Evolutionary conservation across 2,113 vertebrate species (phyloP).

Genomic region (Oncorhynchus gorbuscha): DNA sequence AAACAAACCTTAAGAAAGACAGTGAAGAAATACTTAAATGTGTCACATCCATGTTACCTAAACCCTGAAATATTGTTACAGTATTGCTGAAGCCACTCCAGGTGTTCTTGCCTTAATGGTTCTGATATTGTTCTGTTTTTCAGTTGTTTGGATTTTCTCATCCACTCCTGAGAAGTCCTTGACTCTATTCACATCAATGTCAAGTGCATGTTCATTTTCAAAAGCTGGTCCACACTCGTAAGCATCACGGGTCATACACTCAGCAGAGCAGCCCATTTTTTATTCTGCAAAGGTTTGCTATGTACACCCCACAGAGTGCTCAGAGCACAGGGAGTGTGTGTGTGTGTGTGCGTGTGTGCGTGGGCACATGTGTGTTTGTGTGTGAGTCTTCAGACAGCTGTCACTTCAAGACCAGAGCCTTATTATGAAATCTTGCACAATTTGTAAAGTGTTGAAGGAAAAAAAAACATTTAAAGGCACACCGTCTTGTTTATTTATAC

Average conservation of each 20-base stretch:
- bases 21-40: conserved; percentile 73
- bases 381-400: conserved; percentile 85
- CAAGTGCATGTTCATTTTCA: conserved; percentile 73
- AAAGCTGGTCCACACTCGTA: conserved; percentile 68
- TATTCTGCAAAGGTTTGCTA: conserved; percentile 70
- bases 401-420: conserved; percentile 97
- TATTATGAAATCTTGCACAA: conserved; percentile 99
- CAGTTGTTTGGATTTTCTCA: conserved; percentile 47
- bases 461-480: conserved; percentile 93
- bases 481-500: conserved; percentile 97
- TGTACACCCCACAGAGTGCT: conserved; percentile 66
- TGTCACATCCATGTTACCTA: conserved; percentile 74
- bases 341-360: conserved; percentile 63
- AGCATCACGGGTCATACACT: conserved; percentile 70
- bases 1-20: conserved; percentile 73
- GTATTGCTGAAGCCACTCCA: conserved; percentile 74
- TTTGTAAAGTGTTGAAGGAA: conserved; percentile 82
- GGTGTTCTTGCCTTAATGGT: conserved; percentile 82
- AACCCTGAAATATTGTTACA: conserved; percentile 71
- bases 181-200: conserved; percentile 56
- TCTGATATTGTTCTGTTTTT: conserved; percentile 68
- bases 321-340: conserved; percentile 80
- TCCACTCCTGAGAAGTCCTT: conserved; percentile 43
- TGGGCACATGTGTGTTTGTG: conserved; percentile 78
- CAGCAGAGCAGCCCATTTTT: conserved; percentile 65